phyloP scores from a whole-genome alignment of 2,113 vertebrate genomes.

The Chaetops frenatus region DNA sequence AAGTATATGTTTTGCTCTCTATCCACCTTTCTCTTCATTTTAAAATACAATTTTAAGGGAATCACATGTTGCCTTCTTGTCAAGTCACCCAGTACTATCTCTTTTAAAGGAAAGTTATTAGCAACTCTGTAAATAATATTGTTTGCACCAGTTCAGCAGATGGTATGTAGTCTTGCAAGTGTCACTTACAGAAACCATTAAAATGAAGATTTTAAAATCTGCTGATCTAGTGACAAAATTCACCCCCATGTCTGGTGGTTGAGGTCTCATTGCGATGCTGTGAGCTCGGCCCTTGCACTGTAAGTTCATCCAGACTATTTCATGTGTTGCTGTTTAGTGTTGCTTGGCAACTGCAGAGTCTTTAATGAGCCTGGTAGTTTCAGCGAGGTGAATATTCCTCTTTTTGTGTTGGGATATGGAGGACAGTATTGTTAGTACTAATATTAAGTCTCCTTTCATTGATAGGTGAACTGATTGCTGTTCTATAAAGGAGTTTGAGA shows the following conservation, averaged over 20 bases:
- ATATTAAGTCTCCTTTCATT: background rate
- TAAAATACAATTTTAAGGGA: background rate
- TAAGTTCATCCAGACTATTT: background rate
- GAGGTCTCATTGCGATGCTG: background rate
- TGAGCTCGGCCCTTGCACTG: background rate
- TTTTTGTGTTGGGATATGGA: background rate
- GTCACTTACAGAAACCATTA: background rate
- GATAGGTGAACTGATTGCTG: background rate
- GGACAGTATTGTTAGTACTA: background rate
- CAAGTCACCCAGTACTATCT: background rate
- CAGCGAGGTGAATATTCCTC: background rate
- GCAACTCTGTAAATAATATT: background rate
- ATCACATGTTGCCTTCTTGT: background rate
- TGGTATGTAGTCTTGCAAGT: background rate
- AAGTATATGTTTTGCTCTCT: background rate
- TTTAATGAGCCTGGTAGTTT: conserved; percentile 2
- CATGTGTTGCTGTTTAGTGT: conserved; percentile 20
- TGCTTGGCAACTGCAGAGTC: conserved; percentile 20
- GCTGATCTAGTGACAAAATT: background rate
- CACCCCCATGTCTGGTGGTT: background rate
- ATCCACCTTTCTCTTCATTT: background rate
- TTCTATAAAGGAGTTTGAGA: background rate
- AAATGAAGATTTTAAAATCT: background rate
- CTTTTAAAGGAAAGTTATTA: background rate
- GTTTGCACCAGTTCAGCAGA: background rate